Evolutionary conservation across 2,113 vertebrate genomes (phyloP).

Genomic region (Lethenteron camtschaticum): DNA sequence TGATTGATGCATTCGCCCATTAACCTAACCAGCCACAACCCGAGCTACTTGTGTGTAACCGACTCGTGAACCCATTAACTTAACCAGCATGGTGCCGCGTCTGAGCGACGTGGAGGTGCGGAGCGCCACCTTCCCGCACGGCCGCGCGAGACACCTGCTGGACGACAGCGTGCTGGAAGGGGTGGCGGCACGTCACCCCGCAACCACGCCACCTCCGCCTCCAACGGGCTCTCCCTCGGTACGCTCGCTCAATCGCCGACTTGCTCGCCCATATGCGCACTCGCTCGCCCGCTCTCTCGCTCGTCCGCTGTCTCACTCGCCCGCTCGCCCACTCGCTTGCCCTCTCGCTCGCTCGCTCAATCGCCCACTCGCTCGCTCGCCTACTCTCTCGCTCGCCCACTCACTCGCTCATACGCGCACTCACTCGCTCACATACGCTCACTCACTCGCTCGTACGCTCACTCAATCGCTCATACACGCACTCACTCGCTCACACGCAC

Average conservation of each 20-base stretch:
- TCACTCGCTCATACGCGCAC: no score
- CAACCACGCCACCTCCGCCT: conserved; percentile 21
- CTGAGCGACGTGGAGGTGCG: conserved; percentile 62
- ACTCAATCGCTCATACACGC: conserved; percentile 11
- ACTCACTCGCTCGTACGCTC: neutral
- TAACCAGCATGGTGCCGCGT: conserved; percentile 64
- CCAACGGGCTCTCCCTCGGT: conserved; percentile 62
- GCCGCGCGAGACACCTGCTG: conserved; percentile 67
- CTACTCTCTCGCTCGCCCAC: no score
- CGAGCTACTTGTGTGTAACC: no score
- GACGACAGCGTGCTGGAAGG: conserved; percentile 78
- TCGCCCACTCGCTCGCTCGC: no score
- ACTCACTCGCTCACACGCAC: conserved; percentile 10
- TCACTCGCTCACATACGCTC: no score
- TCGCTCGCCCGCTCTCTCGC: no score
- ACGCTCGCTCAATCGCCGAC: conserved; percentile 10
- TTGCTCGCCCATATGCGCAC: no score
- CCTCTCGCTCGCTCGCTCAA: no score
- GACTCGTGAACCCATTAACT: no score
- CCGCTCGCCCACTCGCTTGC: no score
- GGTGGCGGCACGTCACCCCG: conserved; percentile 44
- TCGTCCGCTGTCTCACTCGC: no score
- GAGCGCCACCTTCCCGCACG: conserved; percentile 64
- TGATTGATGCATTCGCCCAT: conserved; percentile 9
- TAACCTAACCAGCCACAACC: no score